Evolutionary conservation across 1,140 invertebrate species (phyloP).

Genomic region (Apocrypta bakeri): DNA sequence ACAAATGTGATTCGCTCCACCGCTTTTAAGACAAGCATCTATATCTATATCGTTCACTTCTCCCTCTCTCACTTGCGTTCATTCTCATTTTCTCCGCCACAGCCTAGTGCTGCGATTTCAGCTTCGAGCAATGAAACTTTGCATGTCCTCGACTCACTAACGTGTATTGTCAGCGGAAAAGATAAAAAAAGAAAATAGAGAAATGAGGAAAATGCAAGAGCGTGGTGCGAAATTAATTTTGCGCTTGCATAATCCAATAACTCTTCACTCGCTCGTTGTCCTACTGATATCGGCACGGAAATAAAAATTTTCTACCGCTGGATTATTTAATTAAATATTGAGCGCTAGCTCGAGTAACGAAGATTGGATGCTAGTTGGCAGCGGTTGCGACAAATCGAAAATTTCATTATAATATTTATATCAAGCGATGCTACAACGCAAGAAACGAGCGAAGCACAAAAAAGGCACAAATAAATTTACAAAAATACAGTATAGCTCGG

Average conservation of each 20-base stretch:
- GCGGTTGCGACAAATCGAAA: background rate
- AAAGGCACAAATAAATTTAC: background rate
- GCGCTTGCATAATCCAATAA: slow-evolving; percentile 55
- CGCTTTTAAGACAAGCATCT: slow-evolving; percentile 33
- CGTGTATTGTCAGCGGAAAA: background rate
- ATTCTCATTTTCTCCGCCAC: background rate
- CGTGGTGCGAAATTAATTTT: slow-evolving; percentile 56
- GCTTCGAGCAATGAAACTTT: background rate
- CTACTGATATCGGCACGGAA: slow-evolving; percentile 53
- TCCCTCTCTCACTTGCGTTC: background rate
- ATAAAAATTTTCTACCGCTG: slow-evolving; percentile 56
- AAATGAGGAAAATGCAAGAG: slow-evolving; percentile 45
- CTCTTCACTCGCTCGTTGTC: slow-evolving; percentile 42
- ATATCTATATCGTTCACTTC: background rate
- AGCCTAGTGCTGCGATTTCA: background rate
- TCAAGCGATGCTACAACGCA: background rate
- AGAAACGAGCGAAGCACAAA: background rate
- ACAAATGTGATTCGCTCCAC: slow-evolving; percentile 32
- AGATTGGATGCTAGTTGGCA: background rate
- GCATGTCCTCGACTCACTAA: background rate
- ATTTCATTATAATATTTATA: background rate
- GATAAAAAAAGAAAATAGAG: background rate
- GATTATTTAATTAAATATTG: slow-evolving; percentile 62
- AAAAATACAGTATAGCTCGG: background rate
- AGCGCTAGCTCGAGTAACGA: background rate